Conservation (phyloP, 2,888 invertebrate species). For the Trichacis sp. region DNA sequence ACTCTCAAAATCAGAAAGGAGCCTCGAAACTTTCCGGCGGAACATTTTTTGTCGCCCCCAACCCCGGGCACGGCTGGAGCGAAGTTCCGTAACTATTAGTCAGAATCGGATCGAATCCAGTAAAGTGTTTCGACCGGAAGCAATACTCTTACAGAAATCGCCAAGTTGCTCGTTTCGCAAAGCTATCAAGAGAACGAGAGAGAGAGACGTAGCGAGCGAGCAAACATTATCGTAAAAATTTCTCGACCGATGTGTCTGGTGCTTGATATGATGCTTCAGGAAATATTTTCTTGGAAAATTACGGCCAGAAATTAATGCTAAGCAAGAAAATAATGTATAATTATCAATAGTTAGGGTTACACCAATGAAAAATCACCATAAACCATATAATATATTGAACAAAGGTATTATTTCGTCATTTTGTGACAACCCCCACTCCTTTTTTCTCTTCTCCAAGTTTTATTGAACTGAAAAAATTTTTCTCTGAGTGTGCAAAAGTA, state of each 20-base stretch:
- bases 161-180: conserved; percentile 8
- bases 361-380: too few species aligned
- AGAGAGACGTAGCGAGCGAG: neutral
- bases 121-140: conserved; percentile 14
- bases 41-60: conserved; percentile 18
- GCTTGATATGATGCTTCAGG: neutral
- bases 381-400: too few species aligned
- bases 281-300: too few species aligned
- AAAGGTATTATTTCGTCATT: too few species aligned
- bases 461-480: too few species aligned
- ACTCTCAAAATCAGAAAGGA: conserved; percentile 15
- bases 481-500: too few species aligned
- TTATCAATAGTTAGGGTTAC: too few species aligned
- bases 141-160: conserved; percentile 9
- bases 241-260: neutral
- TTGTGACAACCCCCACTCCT: too few species aligned
- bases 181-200: conserved; percentile 3
- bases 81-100: conserved; percentile 22
- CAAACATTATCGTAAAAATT: conserved; percentile 10
- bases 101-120: conserved; percentile 23
- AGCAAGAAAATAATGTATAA: too few species aligned
- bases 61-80: neutral
- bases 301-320: too few species aligned
- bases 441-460: too few species aligned
- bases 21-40: conserved; percentile 18